phyloP scores from a whole-genome alignment of 2,797 vertebrate genomes.

The Notolepis coatsorum region DNA sequence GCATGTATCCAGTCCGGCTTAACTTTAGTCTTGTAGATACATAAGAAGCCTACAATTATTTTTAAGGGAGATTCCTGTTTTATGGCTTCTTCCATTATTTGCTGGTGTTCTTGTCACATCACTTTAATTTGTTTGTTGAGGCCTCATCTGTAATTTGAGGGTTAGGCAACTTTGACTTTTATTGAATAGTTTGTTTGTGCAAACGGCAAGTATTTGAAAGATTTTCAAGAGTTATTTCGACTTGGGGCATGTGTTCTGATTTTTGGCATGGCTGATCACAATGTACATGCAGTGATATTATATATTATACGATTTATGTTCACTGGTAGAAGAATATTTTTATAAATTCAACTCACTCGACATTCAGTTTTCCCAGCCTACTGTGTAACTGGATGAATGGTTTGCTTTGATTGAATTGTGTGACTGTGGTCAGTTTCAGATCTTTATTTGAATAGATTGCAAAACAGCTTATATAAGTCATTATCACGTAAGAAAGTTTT shows the following conservation, averaged over 20 bases:
- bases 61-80: no score
- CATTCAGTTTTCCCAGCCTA: background rate
- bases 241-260: background rate
- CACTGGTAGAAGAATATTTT: background rate
- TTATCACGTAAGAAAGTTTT: constrained; percentile 1
- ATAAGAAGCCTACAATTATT: no score
- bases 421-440: constrained; percentile 30
- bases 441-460: constrained; percentile 26
- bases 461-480: constrained; percentile 3
- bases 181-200: constrained; percentile 3
- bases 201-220: no score
- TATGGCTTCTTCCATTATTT: no score
- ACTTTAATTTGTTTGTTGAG: constrained; percentile 7
- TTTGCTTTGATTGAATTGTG: constrained; percentile 40
- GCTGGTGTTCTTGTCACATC: no score
- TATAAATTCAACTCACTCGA: background rate
- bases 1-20: no score
- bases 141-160: no score
- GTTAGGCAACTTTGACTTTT: background rate
- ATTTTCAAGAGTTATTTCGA: background rate
- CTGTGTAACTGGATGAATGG: background rate
- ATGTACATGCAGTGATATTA: constrained; percentile 16
- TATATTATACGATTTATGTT: constrained; percentile 12
- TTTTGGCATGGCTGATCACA: background rate
- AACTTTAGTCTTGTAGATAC: no score